These are phyloP conservation scores for Cynodonichthys magdalenae DNA, from an alignment of 2,797 vertebrate genomes.

Conservation along the genomic window DNA sequence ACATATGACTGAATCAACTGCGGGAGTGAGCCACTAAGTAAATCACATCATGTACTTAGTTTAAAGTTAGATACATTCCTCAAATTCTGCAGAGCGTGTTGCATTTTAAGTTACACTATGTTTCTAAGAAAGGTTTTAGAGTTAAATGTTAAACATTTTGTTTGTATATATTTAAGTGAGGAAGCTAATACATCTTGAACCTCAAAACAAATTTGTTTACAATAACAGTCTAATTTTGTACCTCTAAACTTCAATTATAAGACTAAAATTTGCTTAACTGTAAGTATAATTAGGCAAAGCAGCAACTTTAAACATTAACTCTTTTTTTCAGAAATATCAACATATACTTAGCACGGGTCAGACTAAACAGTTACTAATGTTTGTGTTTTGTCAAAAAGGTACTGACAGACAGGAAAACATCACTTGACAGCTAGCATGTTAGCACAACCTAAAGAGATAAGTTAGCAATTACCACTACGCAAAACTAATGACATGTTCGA, in stretches of 20 bases:
- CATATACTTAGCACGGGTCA: too few species aligned
- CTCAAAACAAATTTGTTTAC: neutral
- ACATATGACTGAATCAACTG: slow-evolving; percentile 12
- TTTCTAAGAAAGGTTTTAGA: neutral
- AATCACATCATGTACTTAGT: slow-evolving; percentile 38
- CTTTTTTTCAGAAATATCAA: too few species aligned
- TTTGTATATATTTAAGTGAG: too few species aligned
- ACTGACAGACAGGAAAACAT: neutral
- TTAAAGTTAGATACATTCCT: slow-evolving; percentile 28
- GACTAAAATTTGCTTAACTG: neutral
- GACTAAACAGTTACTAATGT: neutral
- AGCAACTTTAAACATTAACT: neutral
- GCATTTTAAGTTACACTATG: slow-evolving; percentile 9
- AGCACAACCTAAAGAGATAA: neutral
- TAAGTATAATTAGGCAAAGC: too few species aligned
- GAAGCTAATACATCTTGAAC: neutral
- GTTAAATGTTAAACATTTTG: too few species aligned
- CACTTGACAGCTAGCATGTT: slow-evolving; percentile 47
- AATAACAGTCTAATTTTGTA: too few species aligned
- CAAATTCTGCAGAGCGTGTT: neutral
- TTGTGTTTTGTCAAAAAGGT: too few species aligned
- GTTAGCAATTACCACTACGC: neutral
- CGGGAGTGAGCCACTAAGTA: slow-evolving; percentile 37
- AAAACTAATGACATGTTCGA: neutral
- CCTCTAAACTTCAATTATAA: neutral